Conservation (phyloP, 1,140 invertebrate genomes). For the Triops cancriformis region DNA sequence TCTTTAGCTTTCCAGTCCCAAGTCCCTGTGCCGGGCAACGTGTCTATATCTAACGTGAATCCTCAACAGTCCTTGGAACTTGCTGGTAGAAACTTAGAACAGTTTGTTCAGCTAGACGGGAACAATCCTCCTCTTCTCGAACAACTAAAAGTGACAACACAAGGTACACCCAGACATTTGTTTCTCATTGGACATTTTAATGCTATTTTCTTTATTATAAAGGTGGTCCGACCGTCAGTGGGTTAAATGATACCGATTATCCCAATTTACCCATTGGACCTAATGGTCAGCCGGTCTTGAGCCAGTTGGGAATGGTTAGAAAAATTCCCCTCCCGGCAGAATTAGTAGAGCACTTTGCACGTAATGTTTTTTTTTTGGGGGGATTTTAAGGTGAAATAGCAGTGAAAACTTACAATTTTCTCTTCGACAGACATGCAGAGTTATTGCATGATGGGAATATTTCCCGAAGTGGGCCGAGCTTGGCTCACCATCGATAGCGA, state of each 20-base stretch:
- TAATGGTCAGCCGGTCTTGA: slow-evolving; percentile 37
- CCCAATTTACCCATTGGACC: slow-evolving; percentile 40
- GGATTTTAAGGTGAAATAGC: background rate
- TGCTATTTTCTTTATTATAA: background rate
- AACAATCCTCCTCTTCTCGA: slow-evolving; percentile 15
- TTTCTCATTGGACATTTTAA: background rate
- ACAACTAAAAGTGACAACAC: slow-evolving; percentile 25
- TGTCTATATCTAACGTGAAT: background rate
- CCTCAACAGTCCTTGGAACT: slow-evolving; percentile 3
- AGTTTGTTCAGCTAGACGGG: background rate
- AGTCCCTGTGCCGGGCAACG: background rate
- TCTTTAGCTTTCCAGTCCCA: background rate
- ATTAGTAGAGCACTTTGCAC: slow-evolving; percentile 46
- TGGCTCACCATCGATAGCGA: slow-evolving; percentile 97
- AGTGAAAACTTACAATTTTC: background rate
- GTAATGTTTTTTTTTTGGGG: slow-evolving; percentile 42
- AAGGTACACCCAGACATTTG: slow-evolving; percentile 17
- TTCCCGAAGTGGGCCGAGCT: slow-evolving; percentile 88
- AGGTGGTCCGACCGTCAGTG: slow-evolving; percentile 46
- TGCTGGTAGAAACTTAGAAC: slow-evolving; percentile 21
- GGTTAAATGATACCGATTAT: slow-evolving; percentile 45
- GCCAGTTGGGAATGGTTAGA: slow-evolving; percentile 39
- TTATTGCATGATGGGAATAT: slow-evolving; percentile 91
- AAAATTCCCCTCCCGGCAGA: slow-evolving; percentile 45
- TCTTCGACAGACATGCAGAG: slow-evolving; percentile 69